A percentile compares a stretch with the other conserved stretches of the same genome.
Evolutionary conservation across 1,140 invertebrate species (phyloP).

Genomic region (Bemisia tabaci): DNA sequence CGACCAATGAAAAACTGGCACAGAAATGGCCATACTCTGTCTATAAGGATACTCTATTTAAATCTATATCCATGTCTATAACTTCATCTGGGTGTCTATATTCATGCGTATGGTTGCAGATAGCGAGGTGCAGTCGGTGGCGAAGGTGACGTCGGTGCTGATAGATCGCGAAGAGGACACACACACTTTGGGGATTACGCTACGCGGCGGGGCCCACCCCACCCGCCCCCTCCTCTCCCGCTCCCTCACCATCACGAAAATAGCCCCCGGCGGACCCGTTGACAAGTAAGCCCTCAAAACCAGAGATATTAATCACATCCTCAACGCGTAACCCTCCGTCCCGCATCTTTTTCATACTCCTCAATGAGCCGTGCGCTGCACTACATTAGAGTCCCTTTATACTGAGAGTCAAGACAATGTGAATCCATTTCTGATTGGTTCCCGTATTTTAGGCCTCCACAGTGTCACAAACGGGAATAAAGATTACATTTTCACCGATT

Average conservation of each 20-base stretch:
- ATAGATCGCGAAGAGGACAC: slow-evolving; percentile 47
- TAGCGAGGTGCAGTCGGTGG: not conserved
- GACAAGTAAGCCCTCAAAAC: slow-evolving; percentile 43
- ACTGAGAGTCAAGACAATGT: too few species aligned
- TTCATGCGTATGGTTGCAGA: not conserved
- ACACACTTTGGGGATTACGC: slow-evolving; percentile 74
- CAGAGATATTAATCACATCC: too few species aligned
- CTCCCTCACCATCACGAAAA: slow-evolving; percentile 75
- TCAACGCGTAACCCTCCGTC: too few species aligned
- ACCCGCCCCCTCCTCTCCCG: slow-evolving; percentile 40
- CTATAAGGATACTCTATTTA: not conserved
- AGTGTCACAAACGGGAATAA: too few species aligned
- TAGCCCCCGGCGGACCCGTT: slow-evolving; percentile 75
- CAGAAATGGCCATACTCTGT: not conserved
- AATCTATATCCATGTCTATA: not conserved
- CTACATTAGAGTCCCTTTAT: too few species aligned
- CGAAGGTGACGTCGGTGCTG: slow-evolving; percentile 18
- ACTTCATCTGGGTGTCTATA: not conserved
- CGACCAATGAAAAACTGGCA: not conserved
- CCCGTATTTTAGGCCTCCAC: too few species aligned
- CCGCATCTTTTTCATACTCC: not conserved
- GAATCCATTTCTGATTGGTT: too few species aligned
- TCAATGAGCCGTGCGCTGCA: not conserved
- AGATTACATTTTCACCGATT: too few species aligned
- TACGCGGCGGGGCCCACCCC: slow-evolving; percentile 60